phyloP scores from a whole-genome alignment of 2,888 invertebrate species.

The Tetrapedia diversipes region DNA sequence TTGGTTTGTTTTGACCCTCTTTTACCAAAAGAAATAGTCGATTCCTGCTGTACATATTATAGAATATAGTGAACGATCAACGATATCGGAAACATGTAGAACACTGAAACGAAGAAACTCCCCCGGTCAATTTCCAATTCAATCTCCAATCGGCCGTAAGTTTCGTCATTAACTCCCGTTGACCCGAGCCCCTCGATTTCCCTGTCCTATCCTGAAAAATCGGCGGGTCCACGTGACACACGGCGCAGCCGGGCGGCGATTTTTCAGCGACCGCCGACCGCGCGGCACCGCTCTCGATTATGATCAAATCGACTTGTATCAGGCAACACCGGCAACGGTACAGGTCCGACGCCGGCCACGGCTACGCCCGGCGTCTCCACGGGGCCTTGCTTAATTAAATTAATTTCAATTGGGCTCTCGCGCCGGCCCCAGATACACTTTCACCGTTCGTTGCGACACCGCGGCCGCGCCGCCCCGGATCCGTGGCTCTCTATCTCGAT shows the following conservation, averaged over 20 bases:
- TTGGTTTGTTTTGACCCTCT: too few species aligned
- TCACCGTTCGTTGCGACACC: slow-evolving; percentile 77
- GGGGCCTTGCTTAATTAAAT: slow-evolving; percentile 73
- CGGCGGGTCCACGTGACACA: slow-evolving; percentile 6
- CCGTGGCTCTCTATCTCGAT: slow-evolving; percentile 70
- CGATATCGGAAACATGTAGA: too few species aligned
- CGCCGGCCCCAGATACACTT: slow-evolving; percentile 67
- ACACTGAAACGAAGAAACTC: too few species aligned
- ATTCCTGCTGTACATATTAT: too few species aligned
- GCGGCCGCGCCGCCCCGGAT: slow-evolving; percentile 47
- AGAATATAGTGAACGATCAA: too few species aligned
- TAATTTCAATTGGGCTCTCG: slow-evolving; percentile 74
- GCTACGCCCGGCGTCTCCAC: slow-evolving; percentile 36
- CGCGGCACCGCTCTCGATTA: slow-evolving; percentile 37
- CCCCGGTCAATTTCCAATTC: too few species aligned
- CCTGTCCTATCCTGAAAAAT: background rate
- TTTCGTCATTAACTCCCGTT: background rate
- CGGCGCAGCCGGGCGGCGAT: slow-evolving; percentile 19
- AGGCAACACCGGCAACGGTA: slow-evolving; percentile 1
- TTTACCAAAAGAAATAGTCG: too few species aligned
- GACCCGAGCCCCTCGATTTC: background rate
- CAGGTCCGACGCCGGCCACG: slow-evolving; percentile 37
- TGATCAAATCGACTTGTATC: slow-evolving; percentile 40
- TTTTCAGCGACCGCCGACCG: slow-evolving; percentile 42
- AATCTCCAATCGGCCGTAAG: too few species aligned